phyloP scores from a whole-genome alignment of 2,113 vertebrate species.

The Tragelaphus imberbis region DNA sequence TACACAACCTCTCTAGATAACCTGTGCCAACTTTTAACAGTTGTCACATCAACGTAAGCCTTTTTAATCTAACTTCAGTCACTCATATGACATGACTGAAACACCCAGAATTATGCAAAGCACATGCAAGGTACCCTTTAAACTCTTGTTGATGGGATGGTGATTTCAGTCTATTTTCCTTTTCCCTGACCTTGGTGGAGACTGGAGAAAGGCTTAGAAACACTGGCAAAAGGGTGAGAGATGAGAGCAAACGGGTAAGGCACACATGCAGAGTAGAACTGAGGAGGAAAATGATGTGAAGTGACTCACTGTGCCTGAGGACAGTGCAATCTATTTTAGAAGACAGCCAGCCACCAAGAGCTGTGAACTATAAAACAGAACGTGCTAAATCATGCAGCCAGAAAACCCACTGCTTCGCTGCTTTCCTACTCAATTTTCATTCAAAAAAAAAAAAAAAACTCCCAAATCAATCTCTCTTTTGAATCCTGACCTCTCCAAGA shows the following conservation, averaged over 20 bases:
- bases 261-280: background rate
- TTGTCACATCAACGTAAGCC: background rate
- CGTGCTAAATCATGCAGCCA: background rate
- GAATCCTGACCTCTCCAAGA: background rate
- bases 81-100: background rate
- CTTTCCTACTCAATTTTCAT: background rate
- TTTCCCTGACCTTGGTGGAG: background rate
- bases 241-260: background rate
- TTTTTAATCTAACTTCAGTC: background rate
- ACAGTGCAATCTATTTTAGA: background rate
- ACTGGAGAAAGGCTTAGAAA: background rate
- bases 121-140: background rate
- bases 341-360: conserved; percentile 15
- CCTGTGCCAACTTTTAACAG: background rate
- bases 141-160: background rate
- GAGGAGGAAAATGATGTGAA: background rate
- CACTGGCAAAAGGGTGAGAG: background rate
- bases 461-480: background rate
- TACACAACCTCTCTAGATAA: background rate
- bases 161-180: background rate
- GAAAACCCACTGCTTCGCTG: background rate
- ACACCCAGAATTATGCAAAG: background rate
- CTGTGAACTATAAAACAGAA: background rate
- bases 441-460: background rate
- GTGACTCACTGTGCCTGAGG: background rate